Conservation (phyloP, 2,888 invertebrate species). For the Oeneis ivallda region DNA sequence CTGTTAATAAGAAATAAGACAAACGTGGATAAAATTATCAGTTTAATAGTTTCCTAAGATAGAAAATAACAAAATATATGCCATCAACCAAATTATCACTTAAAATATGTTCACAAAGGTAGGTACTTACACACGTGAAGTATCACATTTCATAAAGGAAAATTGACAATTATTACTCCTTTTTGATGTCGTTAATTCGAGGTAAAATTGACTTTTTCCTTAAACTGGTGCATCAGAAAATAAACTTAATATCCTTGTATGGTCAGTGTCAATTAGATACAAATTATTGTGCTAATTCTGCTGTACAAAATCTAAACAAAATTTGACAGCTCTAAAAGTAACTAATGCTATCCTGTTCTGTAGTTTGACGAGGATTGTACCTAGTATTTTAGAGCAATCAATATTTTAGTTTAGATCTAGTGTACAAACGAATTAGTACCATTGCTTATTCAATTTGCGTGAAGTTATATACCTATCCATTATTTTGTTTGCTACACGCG, state of each 20-base stretch:
- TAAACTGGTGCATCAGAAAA: conserved; percentile 1
- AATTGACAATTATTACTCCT: conserved; percentile 48
- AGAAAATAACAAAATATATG: conserved; percentile 73
- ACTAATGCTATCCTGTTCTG: too few relatives aligned
- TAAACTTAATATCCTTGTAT: conserved; percentile 6
- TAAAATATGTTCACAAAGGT: conserved; percentile 55
- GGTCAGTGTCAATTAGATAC: neutral
- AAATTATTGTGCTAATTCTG: too few relatives aligned
- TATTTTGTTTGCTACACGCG: conserved; percentile 23
- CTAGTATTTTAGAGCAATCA: too few relatives aligned
- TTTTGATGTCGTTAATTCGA: conserved; percentile 29
- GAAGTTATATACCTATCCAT: conserved; percentile 3
- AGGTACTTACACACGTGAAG: conserved; percentile 45
- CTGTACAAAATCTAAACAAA: too few relatives aligned
- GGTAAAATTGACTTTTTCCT: conserved; percentile 37
- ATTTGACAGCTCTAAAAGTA: too few relatives aligned
- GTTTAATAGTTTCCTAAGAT: conserved; percentile 64
- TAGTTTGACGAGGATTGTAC: too few relatives aligned
- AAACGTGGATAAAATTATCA: conserved; percentile 59
- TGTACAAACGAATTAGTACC: neutral
- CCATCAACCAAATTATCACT: conserved; percentile 75
- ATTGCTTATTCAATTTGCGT: neutral
- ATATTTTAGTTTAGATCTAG: too few relatives aligned
- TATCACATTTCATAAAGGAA: conserved; percentile 74
- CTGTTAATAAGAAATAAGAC: conserved; percentile 51